Evolutionary conservation across 2,888 invertebrate species (phyloP).

Genomic region (Acronicta leporina): DNA sequence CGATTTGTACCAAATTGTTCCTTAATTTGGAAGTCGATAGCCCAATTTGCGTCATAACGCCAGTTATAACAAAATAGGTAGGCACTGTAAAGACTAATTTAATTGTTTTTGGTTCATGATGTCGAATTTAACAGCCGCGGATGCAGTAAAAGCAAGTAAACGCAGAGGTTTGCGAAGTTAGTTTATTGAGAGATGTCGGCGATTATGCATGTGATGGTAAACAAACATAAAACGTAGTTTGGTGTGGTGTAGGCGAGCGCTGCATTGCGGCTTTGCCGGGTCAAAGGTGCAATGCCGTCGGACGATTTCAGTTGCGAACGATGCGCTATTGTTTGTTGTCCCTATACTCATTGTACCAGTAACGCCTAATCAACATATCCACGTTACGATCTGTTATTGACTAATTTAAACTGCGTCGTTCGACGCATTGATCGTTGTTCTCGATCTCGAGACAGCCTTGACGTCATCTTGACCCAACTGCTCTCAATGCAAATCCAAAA

Average conservation of each 20-base stretch:
- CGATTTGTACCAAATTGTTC: slow-evolving; percentile 66
- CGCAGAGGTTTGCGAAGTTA: slow-evolving; percentile 52
- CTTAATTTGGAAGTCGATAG: slow-evolving; percentile 62
- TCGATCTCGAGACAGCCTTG: slow-evolving; percentile 61
- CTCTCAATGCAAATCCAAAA: slow-evolving; percentile 64
- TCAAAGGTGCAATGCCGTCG: slow-evolving; percentile 79
- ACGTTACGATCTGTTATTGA: slow-evolving; percentile 29
- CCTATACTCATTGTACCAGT: slow-evolving; percentile 19
- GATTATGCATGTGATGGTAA: slow-evolving; percentile 73
- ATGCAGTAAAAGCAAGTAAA: slow-evolving; percentile 44
- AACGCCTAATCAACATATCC: slow-evolving; percentile 32
- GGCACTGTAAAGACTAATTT: slow-evolving; percentile 27
- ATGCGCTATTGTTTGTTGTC: slow-evolving; percentile 60
- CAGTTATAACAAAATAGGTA: slow-evolving; percentile 31
- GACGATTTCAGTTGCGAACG: slow-evolving; percentile 64
- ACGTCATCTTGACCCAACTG: slow-evolving; percentile 65
- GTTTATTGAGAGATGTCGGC: slow-evolving; percentile 62
- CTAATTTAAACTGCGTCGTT: slow-evolving; percentile 54
- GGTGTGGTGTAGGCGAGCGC: slow-evolving; percentile 77
- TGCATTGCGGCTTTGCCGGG: slow-evolving; percentile 81
- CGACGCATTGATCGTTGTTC: slow-evolving; percentile 56
- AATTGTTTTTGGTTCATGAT: slow-evolving; percentile 19
- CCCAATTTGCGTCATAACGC: slow-evolving; percentile 35
- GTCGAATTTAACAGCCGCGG: slow-evolving; percentile 30
- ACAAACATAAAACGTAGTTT: slow-evolving; percentile 66